Percentiles rank a stretch among this genome's conserved stretches.
Conservation (phyloP, 2,888 invertebrate genomes). For the Thereva nobilitata region DNA sequence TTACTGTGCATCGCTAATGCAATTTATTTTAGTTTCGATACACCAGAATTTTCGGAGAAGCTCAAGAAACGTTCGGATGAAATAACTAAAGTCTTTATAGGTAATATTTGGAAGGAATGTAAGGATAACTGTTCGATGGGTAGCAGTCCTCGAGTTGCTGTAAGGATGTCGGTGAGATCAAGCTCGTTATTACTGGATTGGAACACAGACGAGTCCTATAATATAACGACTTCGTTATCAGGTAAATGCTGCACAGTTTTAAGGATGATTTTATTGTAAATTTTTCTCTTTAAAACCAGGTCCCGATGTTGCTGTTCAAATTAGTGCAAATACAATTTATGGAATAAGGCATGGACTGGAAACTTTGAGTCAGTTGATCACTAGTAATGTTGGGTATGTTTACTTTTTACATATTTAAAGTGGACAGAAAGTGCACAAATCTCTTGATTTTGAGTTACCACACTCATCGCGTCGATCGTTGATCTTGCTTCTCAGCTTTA, state of each 20-base stretch:
- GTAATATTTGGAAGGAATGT: constrained; percentile 66
- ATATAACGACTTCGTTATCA: constrained; percentile 63
- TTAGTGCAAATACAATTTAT: constrained; percentile 67
- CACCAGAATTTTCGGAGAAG: neutral
- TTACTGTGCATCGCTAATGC: neutral
- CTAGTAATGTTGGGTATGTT: constrained; percentile 49
- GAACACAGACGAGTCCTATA: constrained; percentile 73
- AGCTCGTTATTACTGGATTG: constrained; percentile 63
- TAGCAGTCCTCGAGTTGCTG: constrained; percentile 62
- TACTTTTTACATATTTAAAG: neutral
- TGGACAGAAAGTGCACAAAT: too few species aligned
- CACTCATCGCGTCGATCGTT: too few species aligned
- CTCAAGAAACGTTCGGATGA: constrained; percentile 46
- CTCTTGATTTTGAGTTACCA: too few species aligned
- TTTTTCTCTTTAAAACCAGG: constrained; percentile 50
- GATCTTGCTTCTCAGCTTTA: too few species aligned
- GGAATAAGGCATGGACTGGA: constrained; percentile 79
- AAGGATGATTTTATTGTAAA: neutral
- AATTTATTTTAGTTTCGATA: neutral
- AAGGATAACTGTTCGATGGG: constrained; percentile 59
- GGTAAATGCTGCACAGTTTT: constrained; percentile 53
- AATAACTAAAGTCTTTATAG: constrained; percentile 62
- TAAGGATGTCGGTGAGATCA: constrained; percentile 63
- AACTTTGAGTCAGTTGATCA: constrained; percentile 72
- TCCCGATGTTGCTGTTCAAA: constrained; percentile 61